These are phyloP conservation scores for Ypsolopha scabrella DNA, from an alignment of 2,888 invertebrate genomes.

Conservation along the genomic window DNA sequence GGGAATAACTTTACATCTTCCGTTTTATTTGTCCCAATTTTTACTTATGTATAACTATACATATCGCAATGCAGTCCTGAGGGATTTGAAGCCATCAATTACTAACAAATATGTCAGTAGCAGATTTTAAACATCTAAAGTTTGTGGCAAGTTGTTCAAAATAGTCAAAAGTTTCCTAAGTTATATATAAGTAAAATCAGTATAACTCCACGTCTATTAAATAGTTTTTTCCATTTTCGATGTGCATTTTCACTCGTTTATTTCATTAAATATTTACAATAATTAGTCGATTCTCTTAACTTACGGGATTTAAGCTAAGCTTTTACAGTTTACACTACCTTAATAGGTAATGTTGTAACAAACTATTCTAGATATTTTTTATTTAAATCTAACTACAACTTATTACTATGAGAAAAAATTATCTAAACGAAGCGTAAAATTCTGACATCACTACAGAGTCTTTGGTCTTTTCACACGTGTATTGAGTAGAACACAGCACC, in stretches of 20 bases:
- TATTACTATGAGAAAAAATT: neutral
- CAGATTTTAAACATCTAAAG: no score
- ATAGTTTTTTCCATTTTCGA: neutral
- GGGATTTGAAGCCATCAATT: no score
- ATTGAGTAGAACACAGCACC: conserved; percentile 10
- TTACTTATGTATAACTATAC: no score
- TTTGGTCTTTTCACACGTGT: conserved; percentile 20
- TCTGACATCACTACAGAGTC: conserved; percentile 10
- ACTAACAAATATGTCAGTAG: no score
- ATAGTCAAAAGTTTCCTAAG: no score
- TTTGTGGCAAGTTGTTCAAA: no score
- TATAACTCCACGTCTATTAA: no score
- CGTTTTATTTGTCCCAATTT: no score
- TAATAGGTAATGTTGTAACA: conserved; percentile 5
- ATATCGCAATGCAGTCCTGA: no score
- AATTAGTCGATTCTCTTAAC: neutral
- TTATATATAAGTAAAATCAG: no score
- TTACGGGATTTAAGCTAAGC: conserved; percentile 10
- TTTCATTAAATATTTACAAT: neutral
- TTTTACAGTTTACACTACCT: conserved; percentile 9
- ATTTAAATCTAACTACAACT: neutral
- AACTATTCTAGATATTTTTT: neutral
- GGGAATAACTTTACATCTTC: no score
- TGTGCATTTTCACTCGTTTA: neutral
- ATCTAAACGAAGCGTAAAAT: conserved; percentile 1